phyloP scores from a whole-genome alignment of 2,113 vertebrate species.

The Felis chaus region DNA sequence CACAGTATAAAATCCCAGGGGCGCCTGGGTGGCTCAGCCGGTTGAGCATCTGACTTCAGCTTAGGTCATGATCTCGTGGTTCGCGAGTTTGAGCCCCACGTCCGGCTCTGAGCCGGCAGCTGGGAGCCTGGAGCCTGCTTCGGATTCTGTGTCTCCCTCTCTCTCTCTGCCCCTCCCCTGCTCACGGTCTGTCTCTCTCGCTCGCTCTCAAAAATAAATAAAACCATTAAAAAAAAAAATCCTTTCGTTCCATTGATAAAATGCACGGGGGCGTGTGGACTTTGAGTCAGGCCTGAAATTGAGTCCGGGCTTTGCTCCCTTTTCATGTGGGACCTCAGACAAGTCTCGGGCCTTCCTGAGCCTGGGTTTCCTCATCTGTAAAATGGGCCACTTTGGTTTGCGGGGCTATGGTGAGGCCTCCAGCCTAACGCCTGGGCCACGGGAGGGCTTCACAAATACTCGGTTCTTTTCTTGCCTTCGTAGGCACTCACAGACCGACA shows the following conservation, averaged over 20 bases:
- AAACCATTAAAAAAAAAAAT: too few relatives aligned
- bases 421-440: neutral
- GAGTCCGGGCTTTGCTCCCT: neutral
- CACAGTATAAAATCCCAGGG: neutral
- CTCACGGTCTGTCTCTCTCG: too few relatives aligned
- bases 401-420: neutral
- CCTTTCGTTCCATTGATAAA: neutral
- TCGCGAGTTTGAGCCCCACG: rapidly evolving
- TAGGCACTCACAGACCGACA: rapidly evolving
- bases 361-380: neutral
- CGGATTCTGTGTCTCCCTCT: too few relatives aligned
- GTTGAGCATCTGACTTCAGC: too few relatives aligned
- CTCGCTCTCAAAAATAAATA: too few relatives aligned
- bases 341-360: neutral
- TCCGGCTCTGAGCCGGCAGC: too few relatives aligned
- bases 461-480: neutral
- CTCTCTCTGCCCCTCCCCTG: too few relatives aligned
- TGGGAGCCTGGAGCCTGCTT: too few relatives aligned
- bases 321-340: neutral
- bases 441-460: neutral
- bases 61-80: too few relatives aligned
- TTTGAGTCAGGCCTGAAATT: neutral
- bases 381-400: neutral
- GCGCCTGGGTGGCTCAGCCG: too few relatives aligned
- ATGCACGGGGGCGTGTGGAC: neutral